Evolutionary conservation across 2,888 invertebrate genomes (phyloP).

Genomic region (Acanthopleura granulata): DNA sequence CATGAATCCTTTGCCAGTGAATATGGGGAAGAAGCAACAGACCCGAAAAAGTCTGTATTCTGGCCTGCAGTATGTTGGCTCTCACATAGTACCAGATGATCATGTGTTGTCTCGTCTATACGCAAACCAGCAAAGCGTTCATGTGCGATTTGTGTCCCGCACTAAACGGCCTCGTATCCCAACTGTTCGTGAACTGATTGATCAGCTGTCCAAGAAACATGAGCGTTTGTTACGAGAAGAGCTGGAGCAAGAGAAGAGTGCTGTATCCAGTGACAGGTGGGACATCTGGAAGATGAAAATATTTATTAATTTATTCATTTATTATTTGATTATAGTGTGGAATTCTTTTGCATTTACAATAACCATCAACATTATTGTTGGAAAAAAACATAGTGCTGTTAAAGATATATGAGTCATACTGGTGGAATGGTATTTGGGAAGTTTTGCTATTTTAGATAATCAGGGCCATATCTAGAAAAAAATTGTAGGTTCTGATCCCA

Average conservation of each 20-base stretch:
- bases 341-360: no score
- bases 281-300: not conserved
- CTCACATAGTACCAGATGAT: not conserved
- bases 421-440: no score
- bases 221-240: slow-evolving; percentile 34
- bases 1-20: not conserved
- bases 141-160: slow-evolving; percentile 39
- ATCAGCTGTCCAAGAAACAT: slow-evolving; percentile 47
- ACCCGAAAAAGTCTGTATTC: not conserved
- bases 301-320: no score
- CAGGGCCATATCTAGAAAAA: no score
- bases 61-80: not conserved
- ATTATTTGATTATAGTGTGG: no score
- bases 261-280: not conserved
- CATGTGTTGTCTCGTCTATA: not conserved
- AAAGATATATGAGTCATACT: no score
- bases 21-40: not conserved
- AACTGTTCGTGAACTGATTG: slow-evolving; percentile 50
- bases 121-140: slow-evolving; percentile 26
- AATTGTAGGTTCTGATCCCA: no score
- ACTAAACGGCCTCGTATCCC: slow-evolving; percentile 40
- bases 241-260: slow-evolving; percentile 28
- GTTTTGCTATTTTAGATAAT: no score
- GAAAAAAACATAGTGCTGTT: no score
- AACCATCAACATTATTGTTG: no score